Percentiles rank a stretch among this genome's conserved stretches.
Conservation (phyloP, 2,797 vertebrate genomes). For the Thalassophryne amazonica region DNA sequence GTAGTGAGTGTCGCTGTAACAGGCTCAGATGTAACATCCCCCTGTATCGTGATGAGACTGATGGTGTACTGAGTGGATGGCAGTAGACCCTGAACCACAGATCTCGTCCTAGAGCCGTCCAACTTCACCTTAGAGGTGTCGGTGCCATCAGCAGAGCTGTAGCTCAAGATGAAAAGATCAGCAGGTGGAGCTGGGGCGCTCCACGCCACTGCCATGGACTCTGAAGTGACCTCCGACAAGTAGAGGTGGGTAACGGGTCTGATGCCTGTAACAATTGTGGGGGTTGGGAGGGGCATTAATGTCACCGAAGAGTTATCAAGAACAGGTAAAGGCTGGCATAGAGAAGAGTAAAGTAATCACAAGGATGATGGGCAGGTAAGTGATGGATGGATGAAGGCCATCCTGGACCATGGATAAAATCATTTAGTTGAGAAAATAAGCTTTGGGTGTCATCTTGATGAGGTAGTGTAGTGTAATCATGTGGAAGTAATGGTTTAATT, state of each 20-base stretch:
- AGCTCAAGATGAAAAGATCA: conserved; percentile 89
- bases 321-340: conserved; percentile 10
- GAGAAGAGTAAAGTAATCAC: conserved; percentile 4
- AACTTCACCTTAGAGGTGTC: conserved; percentile 84
- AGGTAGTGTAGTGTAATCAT: conserved; percentile 36
- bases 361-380: conserved; percentile 28
- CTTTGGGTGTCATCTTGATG: conserved; percentile 37
- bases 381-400: conserved; percentile 50
- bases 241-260: conserved; percentile 93
- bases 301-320: conserved; percentile 43
- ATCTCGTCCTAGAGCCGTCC: conserved; percentile 85
- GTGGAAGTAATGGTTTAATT: conserved; percentile 55
- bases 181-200: conserved; percentile 92
- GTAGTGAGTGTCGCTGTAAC: conserved; percentile 87
- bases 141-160: conserved; percentile 81
- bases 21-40: conserved; percentile 85
- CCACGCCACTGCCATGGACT: conserved; percentile 90
- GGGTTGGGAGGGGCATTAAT: conserved; percentile 40
- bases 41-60: conserved; percentile 90
- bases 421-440: conserved; percentile 44
- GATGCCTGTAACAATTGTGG: conserved; percentile 81
- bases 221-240: conserved; percentile 92
- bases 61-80: conserved; percentile 90
- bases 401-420: conserved; percentile 24
- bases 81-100: conserved; percentile 82